Base-by-base conservation (phyloP, 2,113 vertebrate genomes). In the Phalacrocorax carbo region DNA sequence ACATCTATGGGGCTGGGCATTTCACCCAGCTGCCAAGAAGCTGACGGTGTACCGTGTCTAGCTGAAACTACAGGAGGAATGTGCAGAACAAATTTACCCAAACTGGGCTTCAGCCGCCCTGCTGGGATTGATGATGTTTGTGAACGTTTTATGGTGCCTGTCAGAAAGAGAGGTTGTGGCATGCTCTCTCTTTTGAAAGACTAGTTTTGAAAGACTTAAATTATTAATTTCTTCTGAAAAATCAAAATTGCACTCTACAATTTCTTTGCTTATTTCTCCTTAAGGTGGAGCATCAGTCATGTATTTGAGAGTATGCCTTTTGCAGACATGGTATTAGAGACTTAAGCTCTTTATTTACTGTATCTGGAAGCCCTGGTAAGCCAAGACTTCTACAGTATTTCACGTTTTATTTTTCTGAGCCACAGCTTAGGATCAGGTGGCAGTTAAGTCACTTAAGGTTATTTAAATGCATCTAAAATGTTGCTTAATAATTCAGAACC, bases 401-500 rank as follows among this genome's bases (percentile, higher is more conserved):
- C 97, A 98, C 98, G 97, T 98, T 98, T 96, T 97, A 97, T 98
- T 98, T 98, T 97, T 97, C 96, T 98, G 97, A 98, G 97, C 97
- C 94, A 92, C 95, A 97, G 97, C 98, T 98, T 98, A 98, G 98
- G 98, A 98, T 98, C 98, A 98, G 97, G 97, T 98, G 97, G 96
- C 97, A 97, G 97, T 94, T 97, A 96, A 98, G 98, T 98, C 98
- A 98, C 95, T 98, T 98, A 98, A 98, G 98, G 97, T 98, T 98
- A 97, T 98, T 98, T 98, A 98, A 82, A 98, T 98, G 97, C 98
- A 98, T 97, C 97, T 95, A 97, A 98, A 98, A 98, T 98, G 97
- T 98, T 98, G 97, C 98, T 98, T 98, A 98, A 98, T 98, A 98
- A 98, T 98, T 98, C 98, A 98, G 97, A 98, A 98, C 98, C 97